A percentile compares a stretch with the other conserved stretches of the same genome.
Evolutionary conservation across 2,113 vertebrate species (phyloP).

Genomic region (Actinemys pallida): DNA sequence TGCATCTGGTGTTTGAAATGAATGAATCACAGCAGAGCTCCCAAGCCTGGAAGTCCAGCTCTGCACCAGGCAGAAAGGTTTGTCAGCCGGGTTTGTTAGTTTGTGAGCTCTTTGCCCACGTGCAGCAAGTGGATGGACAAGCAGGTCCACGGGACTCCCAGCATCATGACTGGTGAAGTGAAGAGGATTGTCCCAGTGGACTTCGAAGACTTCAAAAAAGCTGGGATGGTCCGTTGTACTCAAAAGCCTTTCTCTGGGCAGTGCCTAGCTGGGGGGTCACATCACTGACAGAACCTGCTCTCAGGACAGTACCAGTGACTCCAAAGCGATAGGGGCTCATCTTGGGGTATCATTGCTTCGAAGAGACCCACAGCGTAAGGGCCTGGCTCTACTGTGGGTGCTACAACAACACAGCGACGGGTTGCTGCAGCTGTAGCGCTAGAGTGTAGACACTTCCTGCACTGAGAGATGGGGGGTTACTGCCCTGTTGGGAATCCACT

Average conservation of each 20-base stretch:
- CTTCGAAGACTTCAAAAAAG: no score
- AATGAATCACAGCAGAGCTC: rapidly evolving
- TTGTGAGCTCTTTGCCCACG: not conserved
- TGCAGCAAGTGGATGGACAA: rapidly evolving
- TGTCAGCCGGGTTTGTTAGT: rapidly evolving
- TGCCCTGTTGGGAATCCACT: no score
- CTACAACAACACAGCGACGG: no score
- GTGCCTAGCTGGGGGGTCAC: rapidly evolving
- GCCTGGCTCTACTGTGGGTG: no score
- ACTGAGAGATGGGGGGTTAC: no score
- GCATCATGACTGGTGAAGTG: rapidly evolving
- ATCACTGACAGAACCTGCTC: not conserved
- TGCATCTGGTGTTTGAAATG: rapidly evolving
- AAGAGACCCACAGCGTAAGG: not conserved
- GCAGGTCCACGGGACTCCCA: rapidly evolving
- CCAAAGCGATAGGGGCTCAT: not conserved
- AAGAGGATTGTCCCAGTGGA: rapidly evolving
- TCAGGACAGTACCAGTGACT: not conserved
- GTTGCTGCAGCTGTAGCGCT: no score
- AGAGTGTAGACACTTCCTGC: no score
- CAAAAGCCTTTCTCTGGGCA: rapidly evolving
- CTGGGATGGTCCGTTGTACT: rapidly evolving
- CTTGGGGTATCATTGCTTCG: rapidly evolving
- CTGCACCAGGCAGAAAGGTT: rapidly evolving
- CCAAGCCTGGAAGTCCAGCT: rapidly evolving